Evolutionary conservation across 64 coral and sea anemone genomes (phyloP), one percentile per base, ranked within the genome.

Genomic region (Trachythela sp.): DNA sequence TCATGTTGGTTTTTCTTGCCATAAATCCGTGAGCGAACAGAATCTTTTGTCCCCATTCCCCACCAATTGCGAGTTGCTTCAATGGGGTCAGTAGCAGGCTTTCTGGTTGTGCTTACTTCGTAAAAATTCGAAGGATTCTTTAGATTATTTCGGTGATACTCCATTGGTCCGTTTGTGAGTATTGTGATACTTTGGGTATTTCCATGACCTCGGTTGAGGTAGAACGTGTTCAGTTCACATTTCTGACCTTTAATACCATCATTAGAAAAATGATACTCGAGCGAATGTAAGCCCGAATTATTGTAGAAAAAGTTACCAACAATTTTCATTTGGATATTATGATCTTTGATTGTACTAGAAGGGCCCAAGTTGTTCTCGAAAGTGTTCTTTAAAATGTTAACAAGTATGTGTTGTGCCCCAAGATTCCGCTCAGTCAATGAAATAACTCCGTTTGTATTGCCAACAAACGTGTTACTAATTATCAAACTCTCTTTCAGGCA

Each of bases 71-170:
- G 6, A 7, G 29, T 87, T 22, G 88, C 92, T 39, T 87, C 54
- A 31, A 94, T 84, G 0, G 70, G 70, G 24, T 87, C 72, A 24
- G 50, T 48, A 10, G 37, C 88, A 13, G 85, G 49, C 17, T 70
- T 77, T 39, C 4, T 30, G 22, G 59, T 95, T 22, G 94, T 89
- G 37, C 80, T 83, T 0, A 95, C 37, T 41, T 95, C 94, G 43
- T 95, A 95, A 71, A 95, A 60, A 49, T 95, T 95, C 1, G 72
- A 45, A 0, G 94, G 94, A 90, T 95, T 95, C 67, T 92, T 95
- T 0, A 95, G 42, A 68, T 71, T 92, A 37, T 92, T 92, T 11
- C 67, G 68, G 24, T 67, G 72, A 29, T 87, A 95, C 39, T 86
- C 8, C 87, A 95, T 89, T 17, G 94, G 94, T 48, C 94, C 94